These are phyloP conservation scores for Thinocorus orbignyianus DNA, from an alignment of 2,113 vertebrate genomes.

Conservation along the genomic window DNA sequence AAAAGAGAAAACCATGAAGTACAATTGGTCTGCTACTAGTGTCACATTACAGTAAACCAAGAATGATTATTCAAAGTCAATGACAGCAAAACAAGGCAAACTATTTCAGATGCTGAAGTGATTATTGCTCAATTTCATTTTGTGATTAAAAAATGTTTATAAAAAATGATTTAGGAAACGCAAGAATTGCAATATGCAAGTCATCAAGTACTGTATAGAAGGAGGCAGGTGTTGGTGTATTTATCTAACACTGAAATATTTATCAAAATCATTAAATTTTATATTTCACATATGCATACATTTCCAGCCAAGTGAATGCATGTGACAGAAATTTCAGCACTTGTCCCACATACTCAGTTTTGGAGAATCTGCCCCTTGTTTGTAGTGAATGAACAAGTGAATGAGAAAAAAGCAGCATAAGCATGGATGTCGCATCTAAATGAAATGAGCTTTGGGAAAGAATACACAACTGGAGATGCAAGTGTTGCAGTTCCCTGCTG, in stretches of 20 bases:
- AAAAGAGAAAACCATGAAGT: background rate
- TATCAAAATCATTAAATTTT: conserved; percentile 55
- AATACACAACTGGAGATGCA: conserved; percentile 2
- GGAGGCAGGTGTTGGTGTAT: conserved; percentile 48
- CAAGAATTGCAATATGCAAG: background rate
- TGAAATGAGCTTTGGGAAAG: background rate
- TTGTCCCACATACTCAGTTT: conserved; percentile 44
- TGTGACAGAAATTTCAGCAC: conserved; percentile 57
- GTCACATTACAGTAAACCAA: background rate
- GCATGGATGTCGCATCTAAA: conserved; percentile 23
- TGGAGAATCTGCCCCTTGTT: conserved; percentile 42
- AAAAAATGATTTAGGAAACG: conserved; percentile 10
- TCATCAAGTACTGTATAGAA: background rate
- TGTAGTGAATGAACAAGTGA: conserved; percentile 31
- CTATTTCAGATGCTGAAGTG: background rate
- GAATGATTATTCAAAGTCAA: background rate
- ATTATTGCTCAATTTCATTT: background rate
- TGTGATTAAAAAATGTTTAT: background rate
- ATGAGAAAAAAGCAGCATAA: conserved; percentile 11
- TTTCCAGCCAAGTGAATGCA: conserved; percentile 44
- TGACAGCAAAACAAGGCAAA: background rate
- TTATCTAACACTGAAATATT: conserved; percentile 62
- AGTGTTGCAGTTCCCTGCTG: background rate
- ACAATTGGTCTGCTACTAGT: background rate
- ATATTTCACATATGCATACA: conserved; percentile 26